Base-by-base conservation (phyloP, 2,888 invertebrate genomes). In the Desoria tigrina region DNA sequence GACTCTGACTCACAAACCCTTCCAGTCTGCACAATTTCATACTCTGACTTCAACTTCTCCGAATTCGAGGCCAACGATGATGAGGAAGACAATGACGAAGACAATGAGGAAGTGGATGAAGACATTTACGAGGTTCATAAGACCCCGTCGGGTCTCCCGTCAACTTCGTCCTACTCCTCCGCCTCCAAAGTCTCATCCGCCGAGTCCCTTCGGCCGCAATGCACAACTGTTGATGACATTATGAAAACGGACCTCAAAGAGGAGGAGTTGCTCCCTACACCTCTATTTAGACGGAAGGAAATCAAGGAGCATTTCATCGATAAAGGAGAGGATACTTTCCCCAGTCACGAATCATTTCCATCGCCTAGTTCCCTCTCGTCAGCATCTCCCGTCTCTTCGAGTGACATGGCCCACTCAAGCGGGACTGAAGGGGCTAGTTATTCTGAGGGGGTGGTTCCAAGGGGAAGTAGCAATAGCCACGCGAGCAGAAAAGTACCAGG, bases 21-120 rank as follows among this genome's bases (percentile, higher is more conserved):
- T 57, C 74, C 74, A 27, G 70, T 68, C 42, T 75, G 74, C 66
- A 75, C 74, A 23, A 75, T 75, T 54, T 75, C 74, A 56, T 75
- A 75, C 56, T 71, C 73, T 7, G 73, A 75, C 39, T 73, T 75
- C 60, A 68, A 71, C 51, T 71, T 69, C 51, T 68, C 56, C 58
- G 61, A 57, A 28, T 69, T 63, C 11, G 66, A 63, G 18, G 59
- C 27, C 1, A 66, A 65, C 3, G 63, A 69, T 0, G 59, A 62
- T 11, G 65, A 64, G 28, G 72, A 64, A 23, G 71, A 66, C 3
- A 61, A 21, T 1, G 59, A 39, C 1, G 65, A 58, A 4, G 61
- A 63, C 11, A 49, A 24, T 11, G 58, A 45, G 14, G 63, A 53
- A 24, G 67, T 59, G 14, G 67, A 68, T 11, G 45, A 54, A 4